Evolutionary conservation across 2,888 invertebrate species (phyloP), one percentile per base, ranked within the genome.

Genomic region (Mellilla xanthometata): DNA sequence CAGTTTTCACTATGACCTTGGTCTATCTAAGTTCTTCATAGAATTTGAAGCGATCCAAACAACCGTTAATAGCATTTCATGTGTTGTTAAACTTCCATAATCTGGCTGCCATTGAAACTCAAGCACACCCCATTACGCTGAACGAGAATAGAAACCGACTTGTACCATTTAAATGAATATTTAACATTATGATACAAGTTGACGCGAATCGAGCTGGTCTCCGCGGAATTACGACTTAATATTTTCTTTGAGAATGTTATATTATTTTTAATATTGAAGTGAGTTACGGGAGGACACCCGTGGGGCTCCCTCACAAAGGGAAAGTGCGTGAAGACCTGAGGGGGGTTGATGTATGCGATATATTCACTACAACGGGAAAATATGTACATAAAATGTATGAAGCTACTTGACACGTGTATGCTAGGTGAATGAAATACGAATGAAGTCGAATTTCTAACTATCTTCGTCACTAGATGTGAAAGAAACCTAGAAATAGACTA

Each of bases 171-270:
- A 80, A 78, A 80, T 83, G 70, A 85, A 86, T 84, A 86, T 86
- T 88, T 81, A 80, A 82, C 75, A 68, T 79, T 76, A 81, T 80
- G 81, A 82, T 76, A 81, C 76, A 84, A 83, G 77, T 86, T 83
- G 79, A 84, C 80, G 81, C 76, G 82, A 80, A 80, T 75, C 70
- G 78, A 80, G 84, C 72, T 64, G 67, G 68, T 83, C 86, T 80
- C 82, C 48, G 54, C 58, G 83, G 88, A 83, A 78, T 78, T 72
- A 72, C 81, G 76, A 76, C 83, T 86, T 85, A 85, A 86, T 86
- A 85, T 87, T 84, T 88, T 86, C 85, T 85, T 84, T 85, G 81
- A 82, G 78, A 80, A 83, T 81, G 83, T 84, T 85, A 81, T 81
- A 77, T 80, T 78, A 79, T 84, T 84, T 86, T 86, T 83, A 86